Evolutionary conservation across 2,113 vertebrate species (phyloP).

Genomic region (Amia ocellicauda): DNA sequence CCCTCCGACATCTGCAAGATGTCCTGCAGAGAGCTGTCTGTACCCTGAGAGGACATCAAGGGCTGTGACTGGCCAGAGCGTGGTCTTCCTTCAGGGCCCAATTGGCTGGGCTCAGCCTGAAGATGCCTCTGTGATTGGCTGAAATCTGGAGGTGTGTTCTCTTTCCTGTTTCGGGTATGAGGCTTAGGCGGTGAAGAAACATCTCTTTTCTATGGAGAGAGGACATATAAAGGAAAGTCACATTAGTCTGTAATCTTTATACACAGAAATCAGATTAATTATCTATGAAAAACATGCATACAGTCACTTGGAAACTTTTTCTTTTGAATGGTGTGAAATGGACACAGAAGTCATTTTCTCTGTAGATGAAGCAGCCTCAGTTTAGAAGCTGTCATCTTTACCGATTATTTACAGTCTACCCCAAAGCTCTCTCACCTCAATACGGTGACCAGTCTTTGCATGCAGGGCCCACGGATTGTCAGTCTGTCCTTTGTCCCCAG

Average conservation of each 20-base stretch:
- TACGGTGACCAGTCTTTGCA: neutral
- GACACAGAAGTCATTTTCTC: neutral
- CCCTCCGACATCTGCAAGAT: constrained; percentile 69
- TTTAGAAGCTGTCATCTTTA: neutral
- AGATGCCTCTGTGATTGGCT: constrained; percentile 25
- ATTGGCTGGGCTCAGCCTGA: constrained; percentile 13
- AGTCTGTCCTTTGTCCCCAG: constrained; percentile 10
- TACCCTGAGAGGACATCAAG: constrained; percentile 49
- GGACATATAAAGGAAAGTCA: neutral
- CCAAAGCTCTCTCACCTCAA: constrained; percentile 24
- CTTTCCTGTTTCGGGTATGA: constrained; percentile 38
- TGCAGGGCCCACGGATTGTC: constrained; percentile 28
- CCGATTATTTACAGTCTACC: neutral
- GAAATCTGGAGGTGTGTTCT: constrained; percentile 34
- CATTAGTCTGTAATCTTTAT: too few relatives aligned
- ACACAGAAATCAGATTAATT: too few relatives aligned
- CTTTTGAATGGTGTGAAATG: neutral
- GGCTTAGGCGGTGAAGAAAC: constrained; percentile 21
- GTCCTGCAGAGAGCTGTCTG: constrained; percentile 58
- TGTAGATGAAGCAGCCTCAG: neutral
- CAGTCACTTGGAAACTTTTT: too few relatives aligned
- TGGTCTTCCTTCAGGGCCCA: neutral
- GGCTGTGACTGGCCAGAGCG: constrained; percentile 24
- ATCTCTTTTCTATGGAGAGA: too few relatives aligned
- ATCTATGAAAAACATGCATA: too few relatives aligned